These are phyloP conservation scores for Melanotaenia maccullochi DNA, from an alignment of 2,797 vertebrate genomes.

Conservation along the genomic window DNA sequence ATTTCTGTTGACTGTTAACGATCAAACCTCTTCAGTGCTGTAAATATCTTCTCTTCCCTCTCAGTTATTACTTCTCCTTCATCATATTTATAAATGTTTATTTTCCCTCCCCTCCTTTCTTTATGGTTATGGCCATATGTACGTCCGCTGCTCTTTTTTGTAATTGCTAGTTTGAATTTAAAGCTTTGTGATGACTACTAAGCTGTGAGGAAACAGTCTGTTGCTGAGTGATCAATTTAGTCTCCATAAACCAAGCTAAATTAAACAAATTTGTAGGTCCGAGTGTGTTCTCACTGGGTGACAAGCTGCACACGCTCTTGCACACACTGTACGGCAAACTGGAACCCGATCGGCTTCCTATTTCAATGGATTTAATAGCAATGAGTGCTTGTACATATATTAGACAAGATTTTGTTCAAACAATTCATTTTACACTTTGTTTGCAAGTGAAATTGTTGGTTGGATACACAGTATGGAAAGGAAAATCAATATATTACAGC, in stretches of 20 bases:
- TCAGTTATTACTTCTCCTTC: constrained; percentile 33
- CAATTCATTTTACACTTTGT: constrained; percentile 80
- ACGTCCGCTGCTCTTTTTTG: constrained; percentile 36
- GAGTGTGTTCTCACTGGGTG: constrained; percentile 6
- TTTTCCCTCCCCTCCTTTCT: constrained; percentile 23
- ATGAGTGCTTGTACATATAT: constrained; percentile 46
- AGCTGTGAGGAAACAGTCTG: constrained; percentile 29
- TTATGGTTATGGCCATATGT: constrained; percentile 45
- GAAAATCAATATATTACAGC: constrained; percentile 60
- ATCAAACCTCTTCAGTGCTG: constrained; percentile 35
- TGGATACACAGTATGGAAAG: constrained; percentile 53
- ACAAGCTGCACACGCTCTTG: constrained; percentile 16
- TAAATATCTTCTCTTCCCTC: constrained; percentile 45
- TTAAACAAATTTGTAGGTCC: constrained; percentile 48
- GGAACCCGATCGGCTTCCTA: constrained; percentile 44
- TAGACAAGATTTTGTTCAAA: constrained; percentile 56
- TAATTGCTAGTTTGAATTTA: constrained; percentile 55
- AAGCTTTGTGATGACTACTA: constrained; percentile 35
- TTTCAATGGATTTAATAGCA: constrained; percentile 62
- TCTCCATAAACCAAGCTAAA: constrained; percentile 38
- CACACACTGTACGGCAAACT: constrained; percentile 34
- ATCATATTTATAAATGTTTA: constrained; percentile 50
- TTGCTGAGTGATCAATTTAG: constrained; percentile 39
- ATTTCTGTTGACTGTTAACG: constrained; percentile 49
- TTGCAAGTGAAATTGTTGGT: constrained; percentile 62